These are phyloP conservation scores for Coreoperca whiteheadi DNA, from an alignment of 2,113 vertebrate genomes.

Conservation along the genomic window DNA sequence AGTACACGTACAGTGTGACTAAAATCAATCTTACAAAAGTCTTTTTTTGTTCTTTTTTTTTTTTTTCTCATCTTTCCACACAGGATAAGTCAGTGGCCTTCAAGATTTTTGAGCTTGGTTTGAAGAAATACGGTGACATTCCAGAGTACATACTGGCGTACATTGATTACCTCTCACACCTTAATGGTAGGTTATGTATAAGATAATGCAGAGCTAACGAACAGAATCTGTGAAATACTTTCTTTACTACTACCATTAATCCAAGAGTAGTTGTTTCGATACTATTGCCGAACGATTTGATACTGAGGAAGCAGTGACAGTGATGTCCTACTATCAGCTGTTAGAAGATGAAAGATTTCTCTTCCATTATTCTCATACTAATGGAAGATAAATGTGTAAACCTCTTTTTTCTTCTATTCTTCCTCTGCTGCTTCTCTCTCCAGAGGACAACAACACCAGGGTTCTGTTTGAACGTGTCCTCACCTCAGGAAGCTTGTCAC, in stretches of 20 bases:
- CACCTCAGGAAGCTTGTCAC: constrained; percentile 97
- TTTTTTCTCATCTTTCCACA: constrained; percentile 22
- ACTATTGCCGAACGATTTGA: background rate
- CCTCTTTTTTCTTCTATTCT: constrained; percentile 3
- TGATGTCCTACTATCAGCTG: background rate
- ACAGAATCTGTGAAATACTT: background rate
- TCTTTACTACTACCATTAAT: background rate
- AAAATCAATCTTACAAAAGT: background rate
- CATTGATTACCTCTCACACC: constrained; percentile 99
- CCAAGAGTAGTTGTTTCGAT: background rate
- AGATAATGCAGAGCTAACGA: background rate
- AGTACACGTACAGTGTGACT: background rate
- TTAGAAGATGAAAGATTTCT: background rate
- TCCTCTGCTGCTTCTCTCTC: background rate
- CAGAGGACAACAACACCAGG: constrained; percentile 99
- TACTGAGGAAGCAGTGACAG: background rate
- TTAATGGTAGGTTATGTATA: constrained; percentile 90
- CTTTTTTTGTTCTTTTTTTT: too few species aligned
- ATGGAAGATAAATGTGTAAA: background rate
- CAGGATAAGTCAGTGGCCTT: constrained; percentile 99
- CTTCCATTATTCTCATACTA: background rate
- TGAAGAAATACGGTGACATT: constrained; percentile 99
- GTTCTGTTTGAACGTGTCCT: constrained; percentile 99
- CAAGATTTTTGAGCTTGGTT: constrained; percentile 98
- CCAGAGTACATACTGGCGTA: constrained; percentile 99